A percentile compares a stretch with the other conserved stretches of the same genome.
phyloP scores from a whole-genome alignment of 2,888 invertebrate species.

The Imbricaverruca yamaguchii region DNA sequence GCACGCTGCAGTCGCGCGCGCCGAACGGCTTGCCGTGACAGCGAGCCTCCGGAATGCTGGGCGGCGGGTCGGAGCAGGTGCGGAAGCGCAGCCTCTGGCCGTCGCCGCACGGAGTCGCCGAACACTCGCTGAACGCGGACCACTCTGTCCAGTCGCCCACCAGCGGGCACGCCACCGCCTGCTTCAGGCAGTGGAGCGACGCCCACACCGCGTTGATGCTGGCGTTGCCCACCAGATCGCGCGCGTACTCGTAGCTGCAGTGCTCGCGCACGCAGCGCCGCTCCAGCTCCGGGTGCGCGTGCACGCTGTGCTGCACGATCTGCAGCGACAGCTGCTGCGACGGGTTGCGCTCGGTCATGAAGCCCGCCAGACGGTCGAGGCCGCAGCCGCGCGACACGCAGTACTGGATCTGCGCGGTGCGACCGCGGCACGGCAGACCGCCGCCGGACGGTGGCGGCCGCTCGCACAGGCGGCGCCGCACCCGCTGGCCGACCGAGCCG shows the following conservation, averaged over 20 bases:
- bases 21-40: background rate
- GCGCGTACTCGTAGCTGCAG: constrained; percentile 4
- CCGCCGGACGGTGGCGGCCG: constrained; percentile 3
- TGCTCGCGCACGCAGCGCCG: background rate
- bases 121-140: constrained; percentile 1
- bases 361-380: background rate
- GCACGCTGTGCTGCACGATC: constrained; percentile 1
- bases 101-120: constrained; percentile 18
- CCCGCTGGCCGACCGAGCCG: constrained; percentile 1
- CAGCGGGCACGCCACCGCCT: constrained; percentile 15
- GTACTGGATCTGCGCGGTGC: background rate
- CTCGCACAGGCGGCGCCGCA: constrained; percentile 15
- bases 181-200: constrained; percentile 18
- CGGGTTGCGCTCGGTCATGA: constrained; percentile 5
- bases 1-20: background rate
- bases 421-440: constrained; percentile 14
- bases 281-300: background rate
- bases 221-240: constrained; percentile 7
- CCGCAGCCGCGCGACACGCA: background rate
- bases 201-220: constrained; percentile 10
- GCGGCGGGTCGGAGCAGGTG: background rate
- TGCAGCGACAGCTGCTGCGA: constrained; percentile 13
- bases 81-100: constrained; percentile 9
- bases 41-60: background rate
- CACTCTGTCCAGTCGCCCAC: constrained; percentile 19